These are phyloP conservation scores for Sylvia atricapilla DNA, from an alignment of 2,113 vertebrate species.

Conservation along the genomic window DNA sequence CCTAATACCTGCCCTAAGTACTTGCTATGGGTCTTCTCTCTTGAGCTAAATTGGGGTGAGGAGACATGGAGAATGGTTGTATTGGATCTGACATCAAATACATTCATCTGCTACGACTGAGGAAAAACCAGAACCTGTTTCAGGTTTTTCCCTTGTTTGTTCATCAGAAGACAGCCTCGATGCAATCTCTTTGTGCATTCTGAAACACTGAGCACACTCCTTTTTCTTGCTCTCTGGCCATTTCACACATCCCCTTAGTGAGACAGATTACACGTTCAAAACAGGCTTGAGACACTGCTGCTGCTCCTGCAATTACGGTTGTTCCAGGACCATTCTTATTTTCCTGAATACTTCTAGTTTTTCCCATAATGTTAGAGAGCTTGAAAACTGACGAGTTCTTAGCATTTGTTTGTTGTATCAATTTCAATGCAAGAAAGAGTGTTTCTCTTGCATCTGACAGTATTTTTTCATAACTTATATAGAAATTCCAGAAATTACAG, in stretches of 20 bases:
- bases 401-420: not conserved
- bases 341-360: not conserved
- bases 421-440: not conserved
- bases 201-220: not conserved
- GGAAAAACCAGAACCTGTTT: not conserved
- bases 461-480: not conserved
- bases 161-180: not conserved
- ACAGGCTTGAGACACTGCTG: not conserved
- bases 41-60: not conserved
- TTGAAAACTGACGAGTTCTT: not conserved
- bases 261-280: accelerated
- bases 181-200: accelerated
- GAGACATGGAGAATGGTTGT: not conserved
- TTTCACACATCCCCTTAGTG: not conserved
- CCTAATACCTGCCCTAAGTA: not conserved
- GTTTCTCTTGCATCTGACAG: not conserved
- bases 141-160: not conserved
- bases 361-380: not conserved
- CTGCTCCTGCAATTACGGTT: not conserved
- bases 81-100: not conserved
- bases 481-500: not conserved
- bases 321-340: not conserved
- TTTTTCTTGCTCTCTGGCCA: not conserved
- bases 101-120: not conserved
- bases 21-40: not conserved